Conservation (phyloP, 2,888 invertebrate species). For the Aproaerema taeniolella region DNA sequence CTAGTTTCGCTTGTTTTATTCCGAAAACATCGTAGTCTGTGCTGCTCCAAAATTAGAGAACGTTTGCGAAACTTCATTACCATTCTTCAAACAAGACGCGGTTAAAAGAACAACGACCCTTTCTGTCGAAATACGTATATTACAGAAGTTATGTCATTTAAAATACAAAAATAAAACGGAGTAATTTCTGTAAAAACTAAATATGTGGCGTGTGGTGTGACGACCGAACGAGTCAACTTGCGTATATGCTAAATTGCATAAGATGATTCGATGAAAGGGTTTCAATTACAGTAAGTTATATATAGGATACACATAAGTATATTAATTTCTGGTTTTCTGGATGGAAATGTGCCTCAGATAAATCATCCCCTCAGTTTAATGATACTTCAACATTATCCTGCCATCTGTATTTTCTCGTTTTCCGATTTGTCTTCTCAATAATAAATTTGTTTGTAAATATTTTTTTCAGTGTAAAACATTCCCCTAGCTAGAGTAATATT, state of each 20-base stretch:
- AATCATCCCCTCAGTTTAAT: too few species aligned
- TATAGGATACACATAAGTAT: too few species aligned
- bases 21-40: too few species aligned
- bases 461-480: slow-evolving; percentile 8
- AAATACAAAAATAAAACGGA: slow-evolving; percentile 16
- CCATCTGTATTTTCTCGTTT: too few species aligned
- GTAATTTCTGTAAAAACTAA: slow-evolving; percentile 19
- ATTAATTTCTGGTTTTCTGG: too few species aligned
- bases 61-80: slow-evolving; percentile 7
- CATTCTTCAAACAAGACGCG: slow-evolving; percentile 4
- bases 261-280: neutral
- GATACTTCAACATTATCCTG: too few species aligned
- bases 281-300: too few species aligned
- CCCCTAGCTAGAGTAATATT: slow-evolving; percentile 6
- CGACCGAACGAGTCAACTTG: slow-evolving; percentile 17
- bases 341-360: too few species aligned
- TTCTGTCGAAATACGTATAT: neutral
- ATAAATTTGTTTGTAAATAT: too few species aligned
- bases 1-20: too few species aligned
- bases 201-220: slow-evolving; percentile 5
- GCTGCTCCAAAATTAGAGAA: slow-evolving; percentile 3
- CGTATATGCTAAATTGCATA: slow-evolving; percentile 26
- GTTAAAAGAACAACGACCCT: slow-evolving; percentile 5
- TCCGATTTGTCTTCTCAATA: too few species aligned
- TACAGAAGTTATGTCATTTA: slow-evolving; percentile 18